Conservation (phyloP, 2,888 invertebrate genomes). For the Thecocarcelia acutangulata region DNA sequence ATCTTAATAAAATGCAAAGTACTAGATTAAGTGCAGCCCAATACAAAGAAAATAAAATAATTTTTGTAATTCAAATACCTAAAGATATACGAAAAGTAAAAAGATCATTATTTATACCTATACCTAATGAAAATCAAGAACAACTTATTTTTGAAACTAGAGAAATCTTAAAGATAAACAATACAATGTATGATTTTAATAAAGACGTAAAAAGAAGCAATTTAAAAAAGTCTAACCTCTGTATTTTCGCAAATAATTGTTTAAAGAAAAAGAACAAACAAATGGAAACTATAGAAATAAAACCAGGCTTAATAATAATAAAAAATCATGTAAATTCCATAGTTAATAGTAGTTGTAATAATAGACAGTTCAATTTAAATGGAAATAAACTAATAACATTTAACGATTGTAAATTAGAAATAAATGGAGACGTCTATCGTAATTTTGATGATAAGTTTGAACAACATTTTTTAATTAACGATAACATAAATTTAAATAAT, state of each 20-base stretch:
- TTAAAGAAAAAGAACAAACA: constrained; percentile 8
- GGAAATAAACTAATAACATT: constrained; percentile 28
- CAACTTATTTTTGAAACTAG: constrained; percentile 17
- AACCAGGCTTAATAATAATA: constrained; percentile 29
- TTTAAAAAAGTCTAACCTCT: too few species aligned
- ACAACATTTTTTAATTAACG: constrained; percentile 12
- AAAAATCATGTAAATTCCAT: constrained; percentile 20
- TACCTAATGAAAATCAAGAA: constrained; percentile 21
- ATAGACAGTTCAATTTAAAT: constrained; percentile 14
- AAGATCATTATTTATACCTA: constrained; percentile 9
- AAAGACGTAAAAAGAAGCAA: too few species aligned
- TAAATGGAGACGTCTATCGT: constrained; percentile 24
- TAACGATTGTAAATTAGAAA: constrained; percentile 37
- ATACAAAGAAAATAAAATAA: constrained; percentile 18
- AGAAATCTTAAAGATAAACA: constrained; percentile 30
- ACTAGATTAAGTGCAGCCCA: constrained; percentile 18
- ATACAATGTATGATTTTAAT: constrained; percentile 23
- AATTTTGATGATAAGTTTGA: constrained; percentile 26
- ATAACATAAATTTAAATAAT: constrained; percentile 9
- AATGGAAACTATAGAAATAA: too few species aligned
- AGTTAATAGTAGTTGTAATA: constrained; percentile 27
- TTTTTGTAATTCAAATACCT: constrained; percentile 24
- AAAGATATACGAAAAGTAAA: too few species aligned
- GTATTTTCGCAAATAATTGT: neutral
- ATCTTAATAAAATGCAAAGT: constrained; percentile 29